Base-by-base conservation (phyloP, 2,888 invertebrate species). In the Chloroclysta siterata region DNA sequence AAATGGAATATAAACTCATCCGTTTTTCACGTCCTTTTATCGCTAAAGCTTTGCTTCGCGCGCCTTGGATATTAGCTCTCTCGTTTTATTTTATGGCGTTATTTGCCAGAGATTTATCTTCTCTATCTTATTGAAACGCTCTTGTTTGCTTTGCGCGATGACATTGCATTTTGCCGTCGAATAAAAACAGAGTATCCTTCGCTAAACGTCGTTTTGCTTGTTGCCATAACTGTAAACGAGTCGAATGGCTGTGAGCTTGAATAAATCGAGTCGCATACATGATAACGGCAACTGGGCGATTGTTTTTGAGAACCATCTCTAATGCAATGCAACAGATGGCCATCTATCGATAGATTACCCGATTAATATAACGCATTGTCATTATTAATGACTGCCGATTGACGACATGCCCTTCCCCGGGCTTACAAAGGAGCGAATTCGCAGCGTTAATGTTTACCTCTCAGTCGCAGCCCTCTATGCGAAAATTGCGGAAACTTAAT, bases 401-500 rank as follows among this genome's bases (percentile, higher is more conserved):
- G 69, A 48, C 66, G 84, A 83, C 85, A 79, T 81, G 81, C 88
- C 90, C 90, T 86, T 81, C 84, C 73, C 76, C 84, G 84, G 85
- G 81, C 86, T 87, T 85, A 88, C 86, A 88, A 90, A 86, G 81
- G 85, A 84, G 79, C 72, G 77, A 85, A 84, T 83, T 78, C 78
- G 77, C 72, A 74, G 82, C 76, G 75, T 82, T 80, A 88, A 84
- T 84, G 85, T 84, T 86, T 85, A 79, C 82, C 76, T 77, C 79
- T 75, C 77, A 78, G 77, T 81, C 76, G 81, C 80, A 82, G 87
- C 90, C 88, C 88, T 89, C 86, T 82, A 81, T 87, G 87, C 87
- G 84, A 88, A 85, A 90, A 89, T 89, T 87, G 87, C 89, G 91
- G 89, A 92, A 92, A 93, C 90, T 88, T 89, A 91, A 91, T 92